A percentile compares a stretch with the other conserved stretches of the same genome.
Conservation (phyloP, 2,888 invertebrate species). For the Asteroscopus sphinx region DNA sequence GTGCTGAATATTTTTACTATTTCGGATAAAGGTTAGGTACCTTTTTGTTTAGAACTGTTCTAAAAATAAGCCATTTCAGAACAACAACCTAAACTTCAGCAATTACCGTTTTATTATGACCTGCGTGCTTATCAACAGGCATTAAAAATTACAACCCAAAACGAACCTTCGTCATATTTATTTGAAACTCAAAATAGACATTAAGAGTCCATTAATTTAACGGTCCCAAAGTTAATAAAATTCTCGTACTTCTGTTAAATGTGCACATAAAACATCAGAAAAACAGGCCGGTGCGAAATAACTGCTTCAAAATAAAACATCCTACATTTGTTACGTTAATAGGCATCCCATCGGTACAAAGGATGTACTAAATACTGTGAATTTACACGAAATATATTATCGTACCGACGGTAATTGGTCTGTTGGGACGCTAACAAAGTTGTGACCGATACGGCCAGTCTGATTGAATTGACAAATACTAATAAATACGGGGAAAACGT, state of each 20-base stretch:
- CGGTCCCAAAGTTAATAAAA: slow-evolving; percentile 54
- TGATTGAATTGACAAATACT: slow-evolving; percentile 46
- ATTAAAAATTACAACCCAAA: slow-evolving; percentile 33
- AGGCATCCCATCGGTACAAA: slow-evolving; percentile 48
- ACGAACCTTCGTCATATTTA: slow-evolving; percentile 47
- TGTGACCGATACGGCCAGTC: slow-evolving; percentile 30
- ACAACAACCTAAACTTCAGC: slow-evolving; percentile 12
- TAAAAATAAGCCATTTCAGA: slow-evolving; percentile 1
- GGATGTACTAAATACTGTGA: slow-evolving; percentile 52
- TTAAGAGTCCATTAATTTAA: slow-evolving; percentile 57
- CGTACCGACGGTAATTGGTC: slow-evolving; percentile 58
- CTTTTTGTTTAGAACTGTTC: too few species aligned
- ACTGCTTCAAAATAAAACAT: slow-evolving; percentile 65
- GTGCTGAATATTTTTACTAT: slow-evolving; percentile 2
- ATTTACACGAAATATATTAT: slow-evolving; percentile 64
- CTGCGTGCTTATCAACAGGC: slow-evolving; percentile 5
- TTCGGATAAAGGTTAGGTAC: too few species aligned
- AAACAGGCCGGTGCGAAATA: slow-evolving; percentile 61
- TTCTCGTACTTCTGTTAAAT: slow-evolving; percentile 61
- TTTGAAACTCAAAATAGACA: slow-evolving; percentile 55
- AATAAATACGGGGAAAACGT: slow-evolving; percentile 24
- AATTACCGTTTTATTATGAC: slow-evolving; percentile 15
- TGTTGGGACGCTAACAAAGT: slow-evolving; percentile 60
- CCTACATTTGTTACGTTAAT: slow-evolving; percentile 64
- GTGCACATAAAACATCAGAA: slow-evolving; percentile 63